phyloP scores from a whole-genome alignment of 2,888 invertebrate genomes.

The Leucoma salicis region DNA sequence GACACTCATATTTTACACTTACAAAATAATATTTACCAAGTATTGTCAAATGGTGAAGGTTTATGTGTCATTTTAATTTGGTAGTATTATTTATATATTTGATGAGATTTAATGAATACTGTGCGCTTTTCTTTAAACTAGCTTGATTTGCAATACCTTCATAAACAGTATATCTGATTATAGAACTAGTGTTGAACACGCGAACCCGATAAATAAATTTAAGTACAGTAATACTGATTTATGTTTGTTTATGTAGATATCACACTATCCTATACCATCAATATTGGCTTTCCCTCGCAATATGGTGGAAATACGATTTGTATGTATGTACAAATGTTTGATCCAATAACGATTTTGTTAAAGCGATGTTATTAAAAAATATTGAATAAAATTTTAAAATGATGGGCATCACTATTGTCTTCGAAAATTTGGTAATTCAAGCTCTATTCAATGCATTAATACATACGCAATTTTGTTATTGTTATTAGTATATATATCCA shows the following conservation, averaged over 20 bases:
- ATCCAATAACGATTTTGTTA: conserved; percentile 45
- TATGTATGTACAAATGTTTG: conserved; percentile 62
- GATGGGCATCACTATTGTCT: conserved; percentile 32
- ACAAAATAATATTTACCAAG: conserved; percentile 79
- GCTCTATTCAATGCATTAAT: conserved; percentile 59
- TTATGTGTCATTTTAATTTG: conserved; percentile 51
- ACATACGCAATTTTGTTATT: conserved; percentile 32
- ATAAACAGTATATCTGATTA: conserved; percentile 44
- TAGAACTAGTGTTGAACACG: conserved; percentile 35
- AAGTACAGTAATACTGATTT: conserved; percentile 57
- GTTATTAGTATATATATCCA: conserved; percentile 38
- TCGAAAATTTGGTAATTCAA: conserved; percentile 25
- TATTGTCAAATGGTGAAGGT: conserved; percentile 79
- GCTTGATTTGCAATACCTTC: conserved; percentile 62
- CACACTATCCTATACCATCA: conserved; percentile 56
- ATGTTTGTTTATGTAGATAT: conserved; percentile 59
- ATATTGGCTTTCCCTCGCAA: conserved; percentile 39
- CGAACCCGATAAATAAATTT: conserved; percentile 26
- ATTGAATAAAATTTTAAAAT: conserved; percentile 31
- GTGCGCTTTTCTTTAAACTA: conserved; percentile 72
- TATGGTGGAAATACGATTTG: conserved; percentile 48
- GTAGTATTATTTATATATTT: conserved; percentile 39
- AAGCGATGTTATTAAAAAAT: conserved; percentile 29
- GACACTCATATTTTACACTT: conserved; percentile 74
- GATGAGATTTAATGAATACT: conserved; percentile 65